phyloP scores from a whole-genome alignment of 2,113 vertebrate species.

The Drymodes brunneopygia region DNA sequence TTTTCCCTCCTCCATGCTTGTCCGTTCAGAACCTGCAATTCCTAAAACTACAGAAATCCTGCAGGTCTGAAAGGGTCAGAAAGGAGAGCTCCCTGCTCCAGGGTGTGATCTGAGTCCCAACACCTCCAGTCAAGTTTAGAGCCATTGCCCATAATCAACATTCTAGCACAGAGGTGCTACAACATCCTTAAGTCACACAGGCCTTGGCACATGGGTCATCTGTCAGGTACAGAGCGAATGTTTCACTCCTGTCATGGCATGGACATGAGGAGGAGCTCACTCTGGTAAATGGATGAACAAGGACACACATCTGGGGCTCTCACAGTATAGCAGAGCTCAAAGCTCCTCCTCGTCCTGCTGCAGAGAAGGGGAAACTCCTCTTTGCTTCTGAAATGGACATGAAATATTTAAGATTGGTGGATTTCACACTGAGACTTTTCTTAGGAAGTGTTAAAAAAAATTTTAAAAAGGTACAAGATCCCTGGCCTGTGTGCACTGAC shows the following conservation, averaged over 20 bases:
- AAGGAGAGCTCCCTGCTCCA: neutral
- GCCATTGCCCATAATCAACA: neutral
- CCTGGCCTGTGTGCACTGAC: accelerated
- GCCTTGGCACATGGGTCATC: accelerated
- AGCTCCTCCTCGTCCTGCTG: neutral
- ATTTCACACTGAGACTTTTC: neutral
- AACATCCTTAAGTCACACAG: accelerated
- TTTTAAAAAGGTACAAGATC: neutral
- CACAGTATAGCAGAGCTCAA: neutral
- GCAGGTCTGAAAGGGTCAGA: neutral
- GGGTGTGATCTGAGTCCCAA: neutral
- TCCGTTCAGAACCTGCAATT: neutral
- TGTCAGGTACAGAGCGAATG: accelerated
- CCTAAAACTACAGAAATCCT: neutral
- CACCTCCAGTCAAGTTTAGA: neutral
- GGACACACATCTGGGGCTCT: neutral
- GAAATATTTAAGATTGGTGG: neutral
- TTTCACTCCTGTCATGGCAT: neutral
- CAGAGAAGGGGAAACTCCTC: neutral
- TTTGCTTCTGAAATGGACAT: neutral
- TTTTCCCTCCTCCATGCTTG: neutral
- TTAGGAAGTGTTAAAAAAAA: neutral
- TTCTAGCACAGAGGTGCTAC: neutral
- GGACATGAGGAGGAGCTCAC: neutral
- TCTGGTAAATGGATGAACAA: neutral